Base-by-base conservation (phyloP, 1,140 invertebrate genomes). In the Steinernema feltiae region DNA sequence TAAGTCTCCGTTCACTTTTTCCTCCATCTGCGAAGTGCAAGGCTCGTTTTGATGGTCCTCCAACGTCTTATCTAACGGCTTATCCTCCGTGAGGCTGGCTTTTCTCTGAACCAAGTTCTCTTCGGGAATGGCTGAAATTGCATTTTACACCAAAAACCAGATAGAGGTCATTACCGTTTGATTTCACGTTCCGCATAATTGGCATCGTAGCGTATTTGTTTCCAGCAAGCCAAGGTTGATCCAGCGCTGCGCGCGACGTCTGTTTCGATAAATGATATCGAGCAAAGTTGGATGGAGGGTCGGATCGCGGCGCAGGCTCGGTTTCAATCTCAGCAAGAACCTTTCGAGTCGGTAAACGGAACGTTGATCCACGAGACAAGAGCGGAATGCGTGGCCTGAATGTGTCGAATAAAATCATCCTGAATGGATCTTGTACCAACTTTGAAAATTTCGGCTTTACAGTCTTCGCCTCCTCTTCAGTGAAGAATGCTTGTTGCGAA, bases 381-480 rank as follows among this genome's bases (percentile, higher is more conserved):
- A 80, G 70, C 30, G 78, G 78, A 30, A 80, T 80, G 18, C 78
- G 73, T 18, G 78, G 78, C 41, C 77, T 78, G 31, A 27, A 78
- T 1, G 30, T 78, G 27, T 0, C 1, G 72, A 18, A 12, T 0
- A 1, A 32, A 32, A 76, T 76, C 17, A 12, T 76, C 72, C 12
- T 31, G n/a, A 74, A 21, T 24, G 2, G 7, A 75, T 73, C 2
- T 73, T 32, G 31, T 3, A 76, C 73, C 53, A 24, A 82, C 82
- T 83, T 85, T 1, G 83, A 84, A 72, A 85, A 84, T 32, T 76
- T 83, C 27, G 82, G 82, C 76, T 83, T 83, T 18, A 85, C 74
- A 27, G 48, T 30, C 29, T 53, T 31, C 30, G 83, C 77, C 24
- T 48, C 32, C n/a, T 73, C 69, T 46, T 81, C 83, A 32, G 81